A percentile compares a stretch with the other conserved stretches of the same genome.
Evolutionary conservation across 2,113 vertebrate genomes (phyloP).

Genomic region (Neogale vison): DNA sequence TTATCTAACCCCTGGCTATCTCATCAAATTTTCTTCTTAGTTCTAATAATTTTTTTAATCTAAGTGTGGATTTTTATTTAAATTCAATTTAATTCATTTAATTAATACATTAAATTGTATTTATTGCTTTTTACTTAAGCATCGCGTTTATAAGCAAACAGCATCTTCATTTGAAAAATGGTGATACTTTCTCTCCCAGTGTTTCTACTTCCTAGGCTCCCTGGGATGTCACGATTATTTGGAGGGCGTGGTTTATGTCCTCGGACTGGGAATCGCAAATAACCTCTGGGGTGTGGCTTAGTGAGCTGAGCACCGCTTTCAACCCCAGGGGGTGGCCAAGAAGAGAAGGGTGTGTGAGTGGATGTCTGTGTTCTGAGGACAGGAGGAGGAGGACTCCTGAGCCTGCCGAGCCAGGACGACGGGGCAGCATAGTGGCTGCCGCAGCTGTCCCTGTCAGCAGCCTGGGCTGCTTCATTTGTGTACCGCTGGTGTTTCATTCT

Average conservation of each 20-base stretch:
- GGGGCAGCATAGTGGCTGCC: rapidly evolving
- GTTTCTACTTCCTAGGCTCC: background rate
- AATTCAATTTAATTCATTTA: background rate
- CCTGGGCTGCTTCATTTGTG: background rate
- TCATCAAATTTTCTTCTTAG: background rate
- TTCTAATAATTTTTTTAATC: background rate
- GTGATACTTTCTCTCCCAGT: background rate
- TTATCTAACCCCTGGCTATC: background rate
- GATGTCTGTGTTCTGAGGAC: background rate
- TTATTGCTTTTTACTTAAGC: background rate
- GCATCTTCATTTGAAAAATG: background rate
- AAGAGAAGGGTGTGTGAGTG: too few species aligned
- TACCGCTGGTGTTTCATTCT: background rate
- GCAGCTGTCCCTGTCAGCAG: background rate
- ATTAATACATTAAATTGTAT: background rate
- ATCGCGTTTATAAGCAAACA: background rate
- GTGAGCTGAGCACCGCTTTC: background rate
- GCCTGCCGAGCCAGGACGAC: rapidly evolving
- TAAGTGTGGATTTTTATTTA: background rate
- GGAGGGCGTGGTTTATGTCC: background rate
- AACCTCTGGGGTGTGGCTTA: background rate
- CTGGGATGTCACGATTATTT: background rate
- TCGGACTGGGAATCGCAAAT: background rate
- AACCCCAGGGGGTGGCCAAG: background rate
- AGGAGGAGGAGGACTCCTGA: background rate